phyloP scores from a whole-genome alignment of 2,113 vertebrate species.

The Hemichromis elongatus region DNA sequence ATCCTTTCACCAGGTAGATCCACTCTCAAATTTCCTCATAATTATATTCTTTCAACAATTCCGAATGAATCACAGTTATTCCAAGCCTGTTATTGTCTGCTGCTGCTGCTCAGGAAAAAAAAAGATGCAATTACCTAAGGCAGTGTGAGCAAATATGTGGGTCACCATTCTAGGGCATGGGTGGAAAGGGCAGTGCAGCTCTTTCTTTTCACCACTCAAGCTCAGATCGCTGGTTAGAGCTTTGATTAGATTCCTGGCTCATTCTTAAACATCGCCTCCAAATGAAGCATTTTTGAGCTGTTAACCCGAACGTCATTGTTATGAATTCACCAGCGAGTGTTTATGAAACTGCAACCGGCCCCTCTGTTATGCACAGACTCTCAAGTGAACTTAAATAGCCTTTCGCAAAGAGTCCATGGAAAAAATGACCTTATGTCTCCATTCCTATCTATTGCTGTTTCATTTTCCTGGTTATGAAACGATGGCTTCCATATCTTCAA shows the following conservation, averaged over 20 bases:
- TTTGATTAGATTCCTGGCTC: constrained; percentile 23
- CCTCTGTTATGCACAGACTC: constrained; percentile 9
- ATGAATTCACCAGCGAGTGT: constrained; percentile 3
- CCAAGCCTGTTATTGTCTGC: constrained; percentile 49
- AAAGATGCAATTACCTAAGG: constrained; percentile 57
- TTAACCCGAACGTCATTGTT: not conserved
- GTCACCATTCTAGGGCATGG: constrained; percentile 64
- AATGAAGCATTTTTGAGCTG: not conserved
- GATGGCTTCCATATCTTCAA: constrained; percentile 11
- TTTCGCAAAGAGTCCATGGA: constrained; percentile 42
- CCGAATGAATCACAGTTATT: constrained; percentile 54
- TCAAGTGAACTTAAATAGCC: constrained; percentile 37
- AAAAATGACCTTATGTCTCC: constrained; percentile 63
- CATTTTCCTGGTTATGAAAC: constrained; percentile 59
- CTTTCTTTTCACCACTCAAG: constrained; percentile 25
- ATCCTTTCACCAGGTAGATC: constrained; percentile 40
- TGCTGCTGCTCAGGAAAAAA: not conserved
- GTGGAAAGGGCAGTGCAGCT: constrained; percentile 56
- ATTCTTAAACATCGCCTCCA: not conserved
- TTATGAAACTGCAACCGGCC: constrained; percentile 7
- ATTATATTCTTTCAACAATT: constrained; percentile 52
- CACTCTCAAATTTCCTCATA: constrained; percentile 34
- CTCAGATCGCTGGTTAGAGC: constrained; percentile 15
- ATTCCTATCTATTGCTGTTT: constrained; percentile 59
- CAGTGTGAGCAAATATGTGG: constrained; percentile 64